A percentile compares a stretch with the other conserved stretches of the same genome.
These are phyloP conservation scores for Drosophila tanythrix DNA, from an alignment of 2,888 invertebrate genomes.

Conservation along the genomic window DNA sequence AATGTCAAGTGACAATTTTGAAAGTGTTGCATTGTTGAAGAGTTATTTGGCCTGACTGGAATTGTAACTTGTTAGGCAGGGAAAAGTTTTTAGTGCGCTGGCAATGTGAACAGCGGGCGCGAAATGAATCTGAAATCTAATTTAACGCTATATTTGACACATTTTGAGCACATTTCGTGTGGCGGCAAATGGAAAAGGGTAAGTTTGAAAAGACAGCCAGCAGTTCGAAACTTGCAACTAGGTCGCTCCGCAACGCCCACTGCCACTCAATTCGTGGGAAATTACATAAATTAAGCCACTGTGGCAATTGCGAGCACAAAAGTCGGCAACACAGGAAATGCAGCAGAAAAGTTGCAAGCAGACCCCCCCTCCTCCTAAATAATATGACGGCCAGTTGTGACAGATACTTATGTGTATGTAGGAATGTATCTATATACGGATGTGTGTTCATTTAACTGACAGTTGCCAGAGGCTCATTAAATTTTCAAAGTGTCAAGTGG, in stretches of 20 bases:
- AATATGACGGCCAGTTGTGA: slow-evolving; percentile 48
- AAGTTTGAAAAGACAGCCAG: slow-evolving; percentile 25
- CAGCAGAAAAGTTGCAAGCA: slow-evolving; percentile 53
- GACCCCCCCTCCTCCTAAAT: slow-evolving; percentile 13
- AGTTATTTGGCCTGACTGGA: slow-evolving; percentile 35
- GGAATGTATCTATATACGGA: not conserved
- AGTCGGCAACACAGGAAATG: slow-evolving; percentile 49
- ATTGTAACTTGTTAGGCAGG: slow-evolving; percentile 33
- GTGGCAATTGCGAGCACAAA: slow-evolving; percentile 21
- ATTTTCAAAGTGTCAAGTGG: slow-evolving; percentile 55
- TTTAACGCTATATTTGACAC: slow-evolving; percentile 75
- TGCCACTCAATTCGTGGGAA: slow-evolving; percentile 59
- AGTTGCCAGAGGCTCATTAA: slow-evolving; percentile 69
- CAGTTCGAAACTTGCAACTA: slow-evolving; percentile 43
- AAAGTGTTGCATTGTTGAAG: slow-evolving; percentile 51
- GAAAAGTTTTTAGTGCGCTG: slow-evolving; percentile 40
- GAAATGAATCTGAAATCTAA: slow-evolving; percentile 65
- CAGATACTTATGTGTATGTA: not conserved
- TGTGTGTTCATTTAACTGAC: slow-evolving; percentile 51
- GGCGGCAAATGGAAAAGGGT: slow-evolving; percentile 33
- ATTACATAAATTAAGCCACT: slow-evolving; percentile 65
- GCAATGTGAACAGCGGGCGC: slow-evolving; percentile 4
- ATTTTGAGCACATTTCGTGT: slow-evolving; percentile 51
- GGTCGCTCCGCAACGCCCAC: slow-evolving; percentile 53
- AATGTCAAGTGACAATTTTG: slow-evolving; percentile 56